A percentile compares a stretch with the other conserved stretches of the same genome.
phyloP scores from a whole-genome alignment of 2,888 invertebrate species.

The Orgyia antiqua region DNA sequence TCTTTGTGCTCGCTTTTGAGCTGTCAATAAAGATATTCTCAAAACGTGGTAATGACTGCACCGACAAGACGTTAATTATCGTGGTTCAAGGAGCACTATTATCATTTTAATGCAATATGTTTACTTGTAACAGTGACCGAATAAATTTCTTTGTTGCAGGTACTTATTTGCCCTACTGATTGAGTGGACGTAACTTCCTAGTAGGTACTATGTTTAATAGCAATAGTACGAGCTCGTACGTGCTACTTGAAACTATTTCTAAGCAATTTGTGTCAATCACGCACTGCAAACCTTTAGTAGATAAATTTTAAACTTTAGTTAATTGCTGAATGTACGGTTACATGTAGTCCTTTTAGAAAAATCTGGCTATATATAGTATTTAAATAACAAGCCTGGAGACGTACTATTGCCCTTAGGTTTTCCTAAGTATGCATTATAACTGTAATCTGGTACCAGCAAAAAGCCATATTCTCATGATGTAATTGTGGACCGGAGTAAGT shows the following conservation, averaged over 20 bases:
- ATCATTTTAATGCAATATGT: constrained; percentile 30
- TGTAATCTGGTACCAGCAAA: too few relatives aligned
- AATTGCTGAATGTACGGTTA: constrained; percentile 11
- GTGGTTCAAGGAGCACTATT: constrained; percentile 26
- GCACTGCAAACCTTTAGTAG: constrained; percentile 17
- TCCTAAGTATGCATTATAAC: too few relatives aligned
- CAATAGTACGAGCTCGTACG: constrained; percentile 14
- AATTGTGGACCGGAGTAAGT: too few relatives aligned
- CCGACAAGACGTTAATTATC: constrained; percentile 49
- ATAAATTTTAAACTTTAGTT: constrained; percentile 18
- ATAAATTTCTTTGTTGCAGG: constrained; percentile 14
- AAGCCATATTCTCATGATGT: too few relatives aligned
- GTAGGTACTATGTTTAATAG: constrained; percentile 19
- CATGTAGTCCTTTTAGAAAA: constrained; percentile 18
- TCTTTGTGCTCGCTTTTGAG: constrained; percentile 48
- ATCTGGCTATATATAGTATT: too few relatives aligned
- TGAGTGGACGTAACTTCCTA: constrained; percentile 14
- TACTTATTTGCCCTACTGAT: constrained; percentile 22
- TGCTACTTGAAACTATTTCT: constrained; percentile 15
- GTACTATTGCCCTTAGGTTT: too few relatives aligned
- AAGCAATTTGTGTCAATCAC: constrained; percentile 25
- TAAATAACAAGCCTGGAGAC: too few relatives aligned
- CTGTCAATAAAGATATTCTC: constrained; percentile 64
- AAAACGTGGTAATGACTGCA: constrained; percentile 43
- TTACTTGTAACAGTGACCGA: constrained; percentile 14